Conservation (phyloP, 2,888 invertebrate genomes). For the Stenodera caucasica region DNA sequence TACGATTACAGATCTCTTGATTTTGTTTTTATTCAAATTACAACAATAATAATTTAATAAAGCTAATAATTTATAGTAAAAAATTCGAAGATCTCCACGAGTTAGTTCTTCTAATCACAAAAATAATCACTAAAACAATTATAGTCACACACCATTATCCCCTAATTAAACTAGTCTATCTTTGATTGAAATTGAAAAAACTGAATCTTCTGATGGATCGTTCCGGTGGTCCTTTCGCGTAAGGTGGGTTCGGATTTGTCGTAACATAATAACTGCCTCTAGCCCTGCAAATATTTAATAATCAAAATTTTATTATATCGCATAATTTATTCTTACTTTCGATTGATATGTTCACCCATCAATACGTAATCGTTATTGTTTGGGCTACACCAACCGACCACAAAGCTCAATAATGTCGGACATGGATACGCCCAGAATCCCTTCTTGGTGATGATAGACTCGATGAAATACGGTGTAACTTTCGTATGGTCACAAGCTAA, state of each 20-base stretch:
- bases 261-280: constrained; percentile 86
- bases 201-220: constrained; percentile 19
- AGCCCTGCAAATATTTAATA: constrained; percentile 61
- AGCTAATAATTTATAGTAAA: not conserved
- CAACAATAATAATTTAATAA: not conserved
- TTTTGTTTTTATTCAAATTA: not conserved
- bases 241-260: constrained; percentile 80
- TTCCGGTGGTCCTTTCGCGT: constrained; percentile 80
- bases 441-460: constrained; percentile 76
- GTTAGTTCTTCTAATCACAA: not conserved
- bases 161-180: not conserved
- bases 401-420: constrained; percentile 77
- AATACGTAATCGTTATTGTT: constrained; percentile 76
- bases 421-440: constrained; percentile 89
- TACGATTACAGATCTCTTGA: no score
- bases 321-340: constrained; percentile 62
- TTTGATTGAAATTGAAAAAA: not conserved
- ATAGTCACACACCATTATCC: not conserved
- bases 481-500: constrained; percentile 88
- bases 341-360: constrained; percentile 83
- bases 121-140: not conserved
- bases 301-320: constrained; percentile 14
- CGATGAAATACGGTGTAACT: constrained; percentile 88
- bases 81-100: not conserved
- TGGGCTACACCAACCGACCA: constrained; percentile 83